Base-by-base conservation (phyloP, 2,113 vertebrate species). In the Mandrillus leucophaeus region DNA sequence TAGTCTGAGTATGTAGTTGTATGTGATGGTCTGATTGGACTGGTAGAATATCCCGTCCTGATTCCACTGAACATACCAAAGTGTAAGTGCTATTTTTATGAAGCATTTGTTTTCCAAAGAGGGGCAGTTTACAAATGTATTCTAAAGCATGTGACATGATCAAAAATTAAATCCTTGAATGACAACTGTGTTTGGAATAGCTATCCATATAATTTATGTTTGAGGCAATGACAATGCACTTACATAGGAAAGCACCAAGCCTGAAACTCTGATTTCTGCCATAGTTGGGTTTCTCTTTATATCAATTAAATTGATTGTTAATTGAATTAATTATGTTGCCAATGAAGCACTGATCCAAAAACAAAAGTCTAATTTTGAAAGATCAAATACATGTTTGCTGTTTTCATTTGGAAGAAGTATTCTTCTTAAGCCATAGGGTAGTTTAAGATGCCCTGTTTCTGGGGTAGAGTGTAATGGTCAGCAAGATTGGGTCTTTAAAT, bases 271-370 rank as follows among this genome's bases (percentile, higher is more conserved):
- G 45, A 87, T 93, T 88, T 98, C 86, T 86, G 79, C 18, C n/a
- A 70, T 45, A 25, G 55, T 32, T 92, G 64, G 8, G 6, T 70
- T 88, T 90, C 55, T 90, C 68, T 97, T 93, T 25, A 84, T 93
- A 72, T 82, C 88, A 73, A 81, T 94, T 88, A 93, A 78, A 64
- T 85, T 85, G 89, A 80, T 52, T 57, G 20, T 64, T 95, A 76
- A 76, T 93, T 82, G 48, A 88, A 91, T 97, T 93, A 96, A 14
- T 75, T 94, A 52, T 86, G n/a, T 76, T 96, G 22, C 64, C 50
- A 86, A 20, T 95, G 93, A 94, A 90, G 23, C 43, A 95, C 30
- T 57, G 78, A 50, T 52, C 38, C 23, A 61, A 86, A 95, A 95
- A 8, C 43, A 45, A 94, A 80, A 48, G 83, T 55, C 22, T 25